Base-by-base conservation (phyloP, 1,140 invertebrate species). In the Zaprionus davidi region DNA sequence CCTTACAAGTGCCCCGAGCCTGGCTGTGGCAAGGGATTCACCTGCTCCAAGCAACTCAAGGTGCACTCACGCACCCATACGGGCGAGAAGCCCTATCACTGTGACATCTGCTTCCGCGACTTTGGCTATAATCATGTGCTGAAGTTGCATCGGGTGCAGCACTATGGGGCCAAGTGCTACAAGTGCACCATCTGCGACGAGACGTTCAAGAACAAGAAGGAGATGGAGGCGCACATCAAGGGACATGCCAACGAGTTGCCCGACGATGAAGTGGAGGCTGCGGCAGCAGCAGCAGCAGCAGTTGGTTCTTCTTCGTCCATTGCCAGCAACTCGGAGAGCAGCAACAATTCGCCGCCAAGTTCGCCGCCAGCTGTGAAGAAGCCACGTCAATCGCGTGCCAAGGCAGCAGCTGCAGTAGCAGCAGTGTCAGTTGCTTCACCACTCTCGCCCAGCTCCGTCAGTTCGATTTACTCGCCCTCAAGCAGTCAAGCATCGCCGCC, bases 121-220 rank as follows among this genome's bases (percentile, higher is more conserved):
- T 97, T 97, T 84, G 97, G 96, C 1, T 98, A 98, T 91, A 98
- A 98, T 87, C 97, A 98, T 83, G 97, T 98, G 1, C 93, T 98
- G 24, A 98, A 98, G 92, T 93, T 97, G 28, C 97, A 98, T 84
- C 96, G 97, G 74, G 97, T 97, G n/a, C 96, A 97, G 64, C 97
- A 98, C 93, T 97, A 97, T 79, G 97, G 97, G 1, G 96, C 98
- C 87, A 97, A 98, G 84, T 97, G 97, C 36, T 98, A 98, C 93
- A 97, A 97, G 84, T 98, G 97, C 92, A 98, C 97, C 0, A 95
- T 98, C 9, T 98, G 85, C 55, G 96, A 97, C 75, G 96, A 97
- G 73, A 98, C 97, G 0, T 98, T 98, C 88, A 97, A 96, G 65
- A 97, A 96, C 3, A 97, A 98, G 92, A 98, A 98, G 87, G 95